Percentiles rank a stretch among this genome's conserved stretches.
Evolutionary conservation across 2,113 vertebrate genomes (phyloP).

Genomic region (Myiopsitta monachus): DNA sequence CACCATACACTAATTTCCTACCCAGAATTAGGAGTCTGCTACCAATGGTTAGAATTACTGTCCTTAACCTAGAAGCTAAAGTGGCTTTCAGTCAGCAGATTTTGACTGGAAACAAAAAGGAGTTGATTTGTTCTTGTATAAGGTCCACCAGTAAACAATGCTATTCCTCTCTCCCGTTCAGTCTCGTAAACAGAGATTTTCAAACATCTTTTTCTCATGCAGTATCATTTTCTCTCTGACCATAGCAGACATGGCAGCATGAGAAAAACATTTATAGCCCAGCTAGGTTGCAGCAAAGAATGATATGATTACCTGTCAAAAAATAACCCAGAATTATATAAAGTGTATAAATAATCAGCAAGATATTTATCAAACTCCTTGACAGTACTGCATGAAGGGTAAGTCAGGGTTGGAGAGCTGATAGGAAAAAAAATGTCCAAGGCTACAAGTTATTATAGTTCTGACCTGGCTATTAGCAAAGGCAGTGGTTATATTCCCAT

Average conservation of each 20-base stretch:
- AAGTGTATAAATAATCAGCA: constrained; percentile 49
- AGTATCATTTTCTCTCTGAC: not conserved
- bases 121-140: not conserved
- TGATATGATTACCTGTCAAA: constrained; percentile 33
- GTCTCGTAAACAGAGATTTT: not conserved
- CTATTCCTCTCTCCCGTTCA: not conserved
- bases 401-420: constrained; percentile 18
- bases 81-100: not conserved
- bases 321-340: constrained; percentile 30
- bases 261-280: not conserved
- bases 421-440: constrained; percentile 27
- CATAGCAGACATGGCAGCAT: not conserved
- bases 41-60: constrained; percentile 32
- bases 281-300: not conserved
- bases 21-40: not conserved
- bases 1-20: constrained; percentile 2
- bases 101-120: constrained; percentile 20
- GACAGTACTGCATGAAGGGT: not conserved
- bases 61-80: constrained; percentile 3
- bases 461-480: not conserved
- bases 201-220: not conserved
- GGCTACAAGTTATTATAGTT: not conserved
- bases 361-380: constrained; percentile 48
- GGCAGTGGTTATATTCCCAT: not conserved
- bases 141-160: not conserved